Evolutionary conservation across 2,797 vertebrate genomes (phyloP), one percentile per base, ranked within the genome.

Genomic region (Sebastes dallii): DNA sequence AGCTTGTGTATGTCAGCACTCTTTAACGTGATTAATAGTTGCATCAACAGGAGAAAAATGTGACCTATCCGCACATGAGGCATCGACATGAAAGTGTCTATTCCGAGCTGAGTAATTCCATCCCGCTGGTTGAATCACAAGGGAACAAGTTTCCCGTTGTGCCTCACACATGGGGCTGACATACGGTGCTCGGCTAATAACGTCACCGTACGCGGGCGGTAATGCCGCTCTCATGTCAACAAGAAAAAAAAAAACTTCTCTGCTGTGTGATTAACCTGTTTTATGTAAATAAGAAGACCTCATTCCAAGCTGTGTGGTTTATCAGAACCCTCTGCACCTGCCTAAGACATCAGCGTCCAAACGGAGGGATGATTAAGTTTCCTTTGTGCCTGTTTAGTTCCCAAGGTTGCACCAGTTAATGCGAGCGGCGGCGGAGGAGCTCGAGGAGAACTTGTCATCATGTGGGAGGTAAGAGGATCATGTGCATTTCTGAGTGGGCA

Each of bases 381-480:
- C 46, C 52, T 87, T 86, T 88, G 80, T 86, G 75, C 61, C 36
- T 72, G 77, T 88, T 39, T 82, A 98, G 96, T 94, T 92, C 97
- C 97, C 7, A 93, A 91, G 2, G 92, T 97, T 85, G 94, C 96
- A n/a, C 97, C 97, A 0, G 92, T 89, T 1, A 96, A 95, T 58
- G 81, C 97, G 85, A 94, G 95, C 0, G 97, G 97, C 61, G 97
- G 95, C 4, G 95, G 96, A 92, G 97, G 97, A 85, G 96, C 94
- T 84, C 92, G 91, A 46, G 97, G 96, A 2, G 97, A 98, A 89
- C 96, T 98, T 46, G 93, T 98, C 89, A 96, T 99, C 93, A 94
- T 90, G 0, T 98, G 97, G 97, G 96, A 98, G 96, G 97, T 98
- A 96, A 97, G 89, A 88, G 81, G 86, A 86, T 84, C 83, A 85